A percentile compares a stretch with the other conserved stretches of the same genome.
These are phyloP conservation scores for Bombus sibiricus DNA, from an alignment of 1,140 invertebrate species.

Conservation along the genomic window DNA sequence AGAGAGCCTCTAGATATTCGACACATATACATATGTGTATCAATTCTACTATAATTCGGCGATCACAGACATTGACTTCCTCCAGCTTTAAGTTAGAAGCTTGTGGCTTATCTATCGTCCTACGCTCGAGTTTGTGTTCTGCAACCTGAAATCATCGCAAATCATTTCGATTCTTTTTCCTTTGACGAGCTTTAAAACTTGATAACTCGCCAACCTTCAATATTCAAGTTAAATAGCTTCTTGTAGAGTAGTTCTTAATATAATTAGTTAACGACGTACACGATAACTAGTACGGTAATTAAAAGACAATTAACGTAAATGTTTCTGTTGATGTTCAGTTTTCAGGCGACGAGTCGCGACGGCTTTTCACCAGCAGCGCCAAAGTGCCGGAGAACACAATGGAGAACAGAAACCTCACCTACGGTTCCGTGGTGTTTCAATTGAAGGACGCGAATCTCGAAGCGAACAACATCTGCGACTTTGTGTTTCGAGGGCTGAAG, in stretches of 20 bases:
- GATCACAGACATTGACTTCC: background rate
- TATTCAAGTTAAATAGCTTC: too few species aligned
- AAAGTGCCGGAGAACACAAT: constrained; percentile 79
- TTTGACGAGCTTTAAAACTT: background rate
- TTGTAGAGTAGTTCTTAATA: background rate
- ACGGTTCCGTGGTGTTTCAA: constrained; percentile 91
- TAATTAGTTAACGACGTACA: too few species aligned
- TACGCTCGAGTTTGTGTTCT: background rate
- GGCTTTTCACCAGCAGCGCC: constrained; percentile 85
- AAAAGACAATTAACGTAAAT: background rate
- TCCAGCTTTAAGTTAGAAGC: background rate
- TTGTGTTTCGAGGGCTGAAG: constrained; percentile 87
- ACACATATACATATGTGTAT: too few species aligned
- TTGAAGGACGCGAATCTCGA: constrained; percentile 92
- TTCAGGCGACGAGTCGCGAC: constrained; percentile 88
- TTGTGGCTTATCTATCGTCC: background rate
- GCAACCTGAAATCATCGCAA: background rate
- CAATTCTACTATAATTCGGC: background rate
- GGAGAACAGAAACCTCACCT: constrained; percentile 83
- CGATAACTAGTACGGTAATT: background rate
- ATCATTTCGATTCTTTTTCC: background rate
- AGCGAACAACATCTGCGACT: constrained; percentile 89
- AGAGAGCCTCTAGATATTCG: too few species aligned
- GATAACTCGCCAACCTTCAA: background rate
- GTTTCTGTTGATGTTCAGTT: constrained; percentile 82